Evolutionary conservation across 2,888 invertebrate species (phyloP), one percentile per base, ranked within the genome.

Genomic region (Seira sanloemensis): DNA sequence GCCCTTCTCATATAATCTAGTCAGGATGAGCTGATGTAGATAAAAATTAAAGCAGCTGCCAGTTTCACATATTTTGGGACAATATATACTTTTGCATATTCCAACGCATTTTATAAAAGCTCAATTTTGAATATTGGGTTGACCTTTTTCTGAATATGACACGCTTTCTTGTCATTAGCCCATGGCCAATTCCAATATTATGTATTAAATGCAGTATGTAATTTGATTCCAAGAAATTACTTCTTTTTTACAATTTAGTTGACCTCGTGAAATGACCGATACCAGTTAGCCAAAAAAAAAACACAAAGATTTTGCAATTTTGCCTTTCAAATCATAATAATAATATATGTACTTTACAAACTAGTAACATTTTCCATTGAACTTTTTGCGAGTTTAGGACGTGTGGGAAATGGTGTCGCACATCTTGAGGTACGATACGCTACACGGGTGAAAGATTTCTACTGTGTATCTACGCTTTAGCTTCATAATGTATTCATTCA

Each of bases 81-180:
- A 12, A n/a, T n/a, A 5, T n/a, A 5, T 12, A 5, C 76, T 68
- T n/a, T 5, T 62, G 58, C n/a, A 58, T 37, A n/a, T n/a, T n/a
- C n/a, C n/a, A n/a, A n/a, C n/a, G n/a, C n/a, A n/a, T n/a, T n/a
- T n/a, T n/a, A n/a, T n/a, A n/a, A n/a, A n/a, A n/a, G n/a, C n/a
- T n/a, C 21, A 58, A 25, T 58, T 58, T 73, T 58, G 16, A 66
- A 75, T 73, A 58, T 77, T 37, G 68, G 46, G 27, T 62, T 24
- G 50, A 58, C 67, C 54, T 68, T 77, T 72, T 68, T 77, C 58
- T 50, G 5, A 66, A 50, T 18, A 18, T 79, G 78, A 79, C 78
- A 79, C 78, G 78, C 65, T 79, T 79, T 72, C 72, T 73, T 72
- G 72, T 79, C 66, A 66, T 79, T 72, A 79, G 72, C 72, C 50